phyloP scores from a whole-genome alignment of 2,888 invertebrate genomes.

The Heliconius cydno region DNA sequence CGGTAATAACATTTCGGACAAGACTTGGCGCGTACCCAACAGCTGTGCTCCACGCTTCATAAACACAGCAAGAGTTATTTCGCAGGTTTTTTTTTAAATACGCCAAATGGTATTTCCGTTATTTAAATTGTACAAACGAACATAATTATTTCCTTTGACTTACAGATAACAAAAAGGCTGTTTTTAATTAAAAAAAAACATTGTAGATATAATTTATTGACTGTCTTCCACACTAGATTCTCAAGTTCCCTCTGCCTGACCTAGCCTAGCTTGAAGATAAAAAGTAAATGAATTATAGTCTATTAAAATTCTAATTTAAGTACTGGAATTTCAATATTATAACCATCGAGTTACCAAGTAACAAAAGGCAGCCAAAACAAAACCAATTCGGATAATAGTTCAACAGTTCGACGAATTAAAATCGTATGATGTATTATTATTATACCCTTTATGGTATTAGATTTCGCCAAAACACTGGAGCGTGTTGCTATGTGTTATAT shows the following conservation, averaged over 20 bases:
- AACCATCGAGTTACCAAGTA: slow-evolving; percentile 47
- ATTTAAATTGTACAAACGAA: slow-evolving; percentile 3
- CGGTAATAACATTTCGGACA: not conserved
- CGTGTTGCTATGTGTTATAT: not conserved
- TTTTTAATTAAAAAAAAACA: not conserved
- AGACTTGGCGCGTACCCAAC: slow-evolving; percentile 40
- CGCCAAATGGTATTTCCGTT: slow-evolving; percentile 25
- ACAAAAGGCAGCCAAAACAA: slow-evolving; percentile 65
- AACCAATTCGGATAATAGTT: slow-evolving; percentile 58
- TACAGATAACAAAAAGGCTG: not conserved
- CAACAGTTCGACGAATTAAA: slow-evolving; percentile 62
- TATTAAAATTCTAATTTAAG: not conserved
- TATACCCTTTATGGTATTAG: slow-evolving; percentile 12
- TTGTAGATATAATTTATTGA: no score
- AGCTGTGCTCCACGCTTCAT: slow-evolving; percentile 36
- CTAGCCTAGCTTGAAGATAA: no score
- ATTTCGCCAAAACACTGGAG: slow-evolving; percentile 21
- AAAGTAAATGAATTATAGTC: not conserved
- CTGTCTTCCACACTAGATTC: no score
- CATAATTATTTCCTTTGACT: not conserved
- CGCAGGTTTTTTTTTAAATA: slow-evolving; percentile 29
- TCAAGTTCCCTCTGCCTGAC: no score
- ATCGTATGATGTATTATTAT: slow-evolving; percentile 45
- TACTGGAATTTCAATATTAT: not conserved
- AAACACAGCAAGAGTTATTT: slow-evolving; percentile 33